These are phyloP conservation scores for Zenarchopterus dispar DNA, from an alignment of 2,797 vertebrate genomes.

Conservation along the genomic window DNA sequence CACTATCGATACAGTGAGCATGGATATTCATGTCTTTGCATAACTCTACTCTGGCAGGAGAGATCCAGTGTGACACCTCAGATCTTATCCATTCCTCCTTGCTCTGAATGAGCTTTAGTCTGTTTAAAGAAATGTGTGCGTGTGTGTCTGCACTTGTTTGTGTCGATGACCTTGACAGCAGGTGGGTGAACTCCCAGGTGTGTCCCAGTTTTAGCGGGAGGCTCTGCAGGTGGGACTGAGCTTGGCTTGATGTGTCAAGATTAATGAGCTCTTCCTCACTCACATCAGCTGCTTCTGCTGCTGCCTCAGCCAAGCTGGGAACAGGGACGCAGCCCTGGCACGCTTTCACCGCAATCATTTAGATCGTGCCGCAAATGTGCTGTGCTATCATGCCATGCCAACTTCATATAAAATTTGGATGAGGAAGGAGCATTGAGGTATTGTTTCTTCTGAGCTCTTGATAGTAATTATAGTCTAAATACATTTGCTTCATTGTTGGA, in stretches of 20 bases:
- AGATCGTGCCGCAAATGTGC: slow-evolving; percentile 59
- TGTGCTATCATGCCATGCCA: slow-evolving; percentile 50
- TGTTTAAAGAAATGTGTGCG: slow-evolving; percentile 8
- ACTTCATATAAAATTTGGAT: slow-evolving; percentile 45
- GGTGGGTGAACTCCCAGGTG: slow-evolving; percentile 80
- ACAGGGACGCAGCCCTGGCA: slow-evolving; percentile 72
- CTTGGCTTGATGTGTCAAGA: slow-evolving; percentile 69
- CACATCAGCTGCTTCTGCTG: slow-evolving; percentile 68
- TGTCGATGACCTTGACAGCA: slow-evolving; percentile 70
- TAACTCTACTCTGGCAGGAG: slow-evolving; percentile 6
- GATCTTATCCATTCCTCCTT: slow-evolving; percentile 13
- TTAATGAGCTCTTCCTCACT: slow-evolving; percentile 78
- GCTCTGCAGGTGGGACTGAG: slow-evolving; percentile 77
- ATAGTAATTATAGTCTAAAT: slow-evolving; percentile 51
- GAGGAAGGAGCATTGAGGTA: slow-evolving; percentile 44
- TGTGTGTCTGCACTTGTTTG: slow-evolving; percentile 27
- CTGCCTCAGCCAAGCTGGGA: slow-evolving; percentile 61
- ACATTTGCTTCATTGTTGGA: slow-evolving; percentile 26
- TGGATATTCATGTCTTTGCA: slow-evolving; percentile 26
- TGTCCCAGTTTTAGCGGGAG: slow-evolving; percentile 80
- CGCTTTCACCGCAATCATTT: slow-evolving; percentile 54
- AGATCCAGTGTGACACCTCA: slow-evolving; percentile 18
- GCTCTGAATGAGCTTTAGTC: background rate
- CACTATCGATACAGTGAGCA: background rate
- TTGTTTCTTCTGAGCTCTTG: slow-evolving; percentile 55